Evolutionary conservation across 2,797 vertebrate species (phyloP).

Genomic region (Acanthiza pusilla): DNA sequence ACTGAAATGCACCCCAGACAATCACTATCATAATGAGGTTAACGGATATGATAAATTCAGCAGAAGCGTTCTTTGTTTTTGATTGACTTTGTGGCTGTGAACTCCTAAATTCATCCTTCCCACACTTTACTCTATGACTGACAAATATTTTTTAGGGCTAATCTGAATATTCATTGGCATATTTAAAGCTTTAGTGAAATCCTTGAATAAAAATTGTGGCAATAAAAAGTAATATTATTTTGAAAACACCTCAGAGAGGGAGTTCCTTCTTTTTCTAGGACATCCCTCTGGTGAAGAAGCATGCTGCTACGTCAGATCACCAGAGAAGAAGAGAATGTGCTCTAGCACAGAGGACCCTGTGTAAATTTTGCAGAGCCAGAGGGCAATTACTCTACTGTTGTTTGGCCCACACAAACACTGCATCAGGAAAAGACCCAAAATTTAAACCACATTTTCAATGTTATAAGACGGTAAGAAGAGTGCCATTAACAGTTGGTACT

Average conservation of each 20-base stretch:
- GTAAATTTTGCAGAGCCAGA: slow-evolving; percentile 5
- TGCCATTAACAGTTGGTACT: background rate
- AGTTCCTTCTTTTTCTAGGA: slow-evolving; percentile 64
- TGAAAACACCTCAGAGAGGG: slow-evolving; percentile 44
- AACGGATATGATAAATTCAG: slow-evolving; percentile 60
- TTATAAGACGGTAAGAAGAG: background rate
- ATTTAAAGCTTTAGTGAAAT: slow-evolving; percentile 26
- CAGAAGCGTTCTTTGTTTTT: slow-evolving; percentile 28
- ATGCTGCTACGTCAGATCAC: slow-evolving; percentile 55
- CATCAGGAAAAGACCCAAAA: background rate
- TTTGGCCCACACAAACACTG: background rate
- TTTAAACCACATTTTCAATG: background rate
- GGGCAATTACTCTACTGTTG: background rate
- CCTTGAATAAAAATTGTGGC: background rate
- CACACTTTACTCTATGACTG: background rate
- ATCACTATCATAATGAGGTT: slow-evolving; percentile 64
- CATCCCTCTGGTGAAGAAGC: slow-evolving; percentile 52
- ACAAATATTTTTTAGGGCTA: slow-evolving; percentile 10
- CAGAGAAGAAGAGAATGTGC: slow-evolving; percentile 38
- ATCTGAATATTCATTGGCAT: background rate
- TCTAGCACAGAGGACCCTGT: background rate
- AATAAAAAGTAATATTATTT: slow-evolving; percentile 40
- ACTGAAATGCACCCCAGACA: slow-evolving; percentile 58
- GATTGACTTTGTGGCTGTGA: slow-evolving; percentile 48
- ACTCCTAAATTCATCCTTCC: background rate